Conservation (phyloP, 2,888 invertebrate genomes). For the Himalopsyche japonica region DNA sequence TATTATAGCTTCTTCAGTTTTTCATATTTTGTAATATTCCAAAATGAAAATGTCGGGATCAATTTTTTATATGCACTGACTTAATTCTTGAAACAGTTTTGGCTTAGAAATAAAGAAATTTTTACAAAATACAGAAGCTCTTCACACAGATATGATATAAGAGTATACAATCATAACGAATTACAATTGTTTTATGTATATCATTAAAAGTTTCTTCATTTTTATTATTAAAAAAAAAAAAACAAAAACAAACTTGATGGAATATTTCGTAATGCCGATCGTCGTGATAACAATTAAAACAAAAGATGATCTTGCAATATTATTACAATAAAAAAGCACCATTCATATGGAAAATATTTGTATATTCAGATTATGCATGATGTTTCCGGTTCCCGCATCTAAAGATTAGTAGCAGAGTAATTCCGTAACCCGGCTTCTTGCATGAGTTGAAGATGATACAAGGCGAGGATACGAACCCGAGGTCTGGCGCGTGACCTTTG, state of each 20-base stretch:
- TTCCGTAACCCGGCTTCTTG: constrained; percentile 4
- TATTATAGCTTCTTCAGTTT: no score
- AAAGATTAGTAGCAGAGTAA: not conserved
- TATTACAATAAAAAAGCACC: not conserved
- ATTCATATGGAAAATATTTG: not conserved
- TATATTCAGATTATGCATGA: not conserved
- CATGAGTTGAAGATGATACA: constrained; percentile 10
- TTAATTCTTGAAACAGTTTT: no score
- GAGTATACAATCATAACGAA: not conserved
- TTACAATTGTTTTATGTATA: not conserved
- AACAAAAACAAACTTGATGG: not conserved
- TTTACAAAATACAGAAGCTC: no score
- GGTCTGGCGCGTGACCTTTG: constrained; percentile 22
- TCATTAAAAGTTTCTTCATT: not conserved
- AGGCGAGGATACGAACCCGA: not conserved
- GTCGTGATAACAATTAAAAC: not conserved
- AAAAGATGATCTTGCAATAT: not conserved
- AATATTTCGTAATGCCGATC: not conserved
- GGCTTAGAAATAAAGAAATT: no score
- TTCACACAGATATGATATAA: no score
- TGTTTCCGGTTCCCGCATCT: not conserved
- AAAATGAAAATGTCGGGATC: no score
- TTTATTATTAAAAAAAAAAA: no score
- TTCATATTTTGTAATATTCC: no score
- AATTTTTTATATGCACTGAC: no score